Base-by-base conservation (phyloP, 2,113 vertebrate species). In the Urocynchramus pylzowi region DNA sequence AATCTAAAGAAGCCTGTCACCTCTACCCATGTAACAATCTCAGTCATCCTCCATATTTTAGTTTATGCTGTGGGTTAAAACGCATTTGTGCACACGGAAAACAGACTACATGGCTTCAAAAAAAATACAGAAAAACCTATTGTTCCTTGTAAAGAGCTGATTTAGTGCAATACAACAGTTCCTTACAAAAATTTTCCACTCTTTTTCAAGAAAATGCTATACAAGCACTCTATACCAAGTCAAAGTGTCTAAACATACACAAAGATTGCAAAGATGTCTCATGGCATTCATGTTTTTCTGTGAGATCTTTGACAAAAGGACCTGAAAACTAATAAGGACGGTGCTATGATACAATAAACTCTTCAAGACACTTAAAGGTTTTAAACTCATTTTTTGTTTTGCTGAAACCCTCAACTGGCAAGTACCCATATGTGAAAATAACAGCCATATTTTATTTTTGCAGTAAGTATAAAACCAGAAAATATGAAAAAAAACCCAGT, bases 401-500 rank as follows among this genome's bases (percentile, higher is more conserved):
- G 16, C 45, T 70, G 73, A 76, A 76, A 56, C 8, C 56, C 26
- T 71, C 37, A 84, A 21, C 3, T 44, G 8, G 9, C 61, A 85
- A 28, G 16, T n/a, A 70, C 12, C 8, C 44, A 35, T 14, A 71
- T 0, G 1, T 30, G n/a, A 10, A 63, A 71, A 3, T 39, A 70
- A 61, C 9, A 88, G 37, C 6, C 11, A 35, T 12, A 42, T 30
- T 90, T 10, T 53, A 21, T 17, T 78, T 90, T 74, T 83, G 20
- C 30, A 54, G 6, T 35, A 77, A 65, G 14, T 33, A 45, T 28
- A 88, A 78, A 93, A 53, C 0, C 7, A 63, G 35, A 83, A 91
- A 83, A 86, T 13, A 71, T 2, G 2, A 41, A 59, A 4, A 67
- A 45, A 57, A 42, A 28, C 0, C 0, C 5, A 63, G 13, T 64